Conservation (phyloP, 2,797 vertebrate genomes). For the Orestias chungarensis region DNA sequence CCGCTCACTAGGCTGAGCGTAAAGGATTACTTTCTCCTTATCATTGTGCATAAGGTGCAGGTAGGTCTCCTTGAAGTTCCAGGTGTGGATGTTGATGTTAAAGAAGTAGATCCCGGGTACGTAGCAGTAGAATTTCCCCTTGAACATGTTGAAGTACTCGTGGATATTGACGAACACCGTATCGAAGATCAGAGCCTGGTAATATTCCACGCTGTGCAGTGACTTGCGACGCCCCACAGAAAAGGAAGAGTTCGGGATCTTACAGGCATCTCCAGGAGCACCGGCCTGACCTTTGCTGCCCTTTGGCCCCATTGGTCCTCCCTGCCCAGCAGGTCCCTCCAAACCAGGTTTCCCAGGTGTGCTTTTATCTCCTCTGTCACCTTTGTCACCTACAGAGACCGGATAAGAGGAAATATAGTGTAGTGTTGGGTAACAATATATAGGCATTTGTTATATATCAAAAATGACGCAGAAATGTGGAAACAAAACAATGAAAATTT, state of each 20-base stretch:
- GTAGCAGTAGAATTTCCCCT: conserved; percentile 85
- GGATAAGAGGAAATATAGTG: neutral
- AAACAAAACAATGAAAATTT: neutral
- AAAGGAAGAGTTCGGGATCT: conserved; percentile 85
- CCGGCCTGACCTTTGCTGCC: conserved; percentile 89
- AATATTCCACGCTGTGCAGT: conserved; percentile 90
- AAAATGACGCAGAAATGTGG: neutral
- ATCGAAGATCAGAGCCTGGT: conserved; percentile 89
- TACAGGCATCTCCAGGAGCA: conserved; percentile 85
- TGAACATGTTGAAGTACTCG: conserved; percentile 91
- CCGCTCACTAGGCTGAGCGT: conserved; percentile 93
- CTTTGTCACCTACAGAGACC: conserved; percentile 86
- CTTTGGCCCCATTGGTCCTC: conserved; percentile 83
- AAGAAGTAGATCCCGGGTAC: conserved; percentile 91
- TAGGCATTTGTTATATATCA: neutral
- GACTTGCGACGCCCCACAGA: conserved; percentile 91
- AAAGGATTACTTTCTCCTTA: conserved; percentile 86
- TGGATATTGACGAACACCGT: conserved; percentile 91
- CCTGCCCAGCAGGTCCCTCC: conserved; percentile 81
- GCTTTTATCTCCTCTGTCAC: conserved; percentile 87
- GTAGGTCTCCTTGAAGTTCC: conserved; percentile 99
- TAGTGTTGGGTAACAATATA: no score
- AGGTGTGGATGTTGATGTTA: conserved; percentile 96
- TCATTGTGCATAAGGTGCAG: conserved; percentile 92
- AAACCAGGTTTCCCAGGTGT: conserved; percentile 85